These are phyloP conservation scores for Vimba vimba DNA, from an alignment of 2,113 vertebrate genomes.

Conservation along the genomic window DNA sequence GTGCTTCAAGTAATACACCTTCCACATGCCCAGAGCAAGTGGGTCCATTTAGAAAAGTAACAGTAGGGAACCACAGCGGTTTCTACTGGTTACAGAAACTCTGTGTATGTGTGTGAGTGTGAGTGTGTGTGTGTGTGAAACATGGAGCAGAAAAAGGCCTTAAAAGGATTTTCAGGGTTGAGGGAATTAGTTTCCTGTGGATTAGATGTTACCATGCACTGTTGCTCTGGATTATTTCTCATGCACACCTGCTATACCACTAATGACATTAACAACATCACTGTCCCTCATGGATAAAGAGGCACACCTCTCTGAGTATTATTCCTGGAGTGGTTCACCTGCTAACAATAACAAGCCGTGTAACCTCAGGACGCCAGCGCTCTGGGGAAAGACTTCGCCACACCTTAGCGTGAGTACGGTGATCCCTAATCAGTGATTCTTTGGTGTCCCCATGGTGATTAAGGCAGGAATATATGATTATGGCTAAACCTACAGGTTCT, in stretches of 20 bases:
- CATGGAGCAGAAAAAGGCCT: not conserved
- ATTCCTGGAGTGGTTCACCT: constrained; percentile 10
- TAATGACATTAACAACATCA: constrained; percentile 16
- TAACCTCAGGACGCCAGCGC: not conserved
- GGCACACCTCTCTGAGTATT: not conserved
- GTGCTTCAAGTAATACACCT: constrained; percentile 15
- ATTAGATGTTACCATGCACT: constrained; percentile 19
- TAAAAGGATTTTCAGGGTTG: constrained; percentile 3
- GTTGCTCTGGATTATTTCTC: constrained; percentile 20
- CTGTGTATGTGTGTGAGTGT: too few species aligned
- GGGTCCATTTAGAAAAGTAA: constrained; percentile 18
- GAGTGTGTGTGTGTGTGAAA: not conserved
- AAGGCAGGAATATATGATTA: not conserved
- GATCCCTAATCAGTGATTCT: not conserved
- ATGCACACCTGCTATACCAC: not conserved
- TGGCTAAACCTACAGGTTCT: not conserved
- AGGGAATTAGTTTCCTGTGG: constrained; percentile 30
- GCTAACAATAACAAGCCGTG: constrained; percentile 9
- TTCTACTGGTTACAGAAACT: not conserved
- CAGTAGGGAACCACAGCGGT: not conserved
- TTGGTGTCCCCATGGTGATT: not conserved
- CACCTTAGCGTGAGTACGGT: not conserved
- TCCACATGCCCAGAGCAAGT: not conserved
- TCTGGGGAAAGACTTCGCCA: constrained; percentile 10
- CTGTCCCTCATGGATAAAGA: not conserved